Conservation (phyloP, 1,140 invertebrate species). For the Drosophila obscura region DNA sequence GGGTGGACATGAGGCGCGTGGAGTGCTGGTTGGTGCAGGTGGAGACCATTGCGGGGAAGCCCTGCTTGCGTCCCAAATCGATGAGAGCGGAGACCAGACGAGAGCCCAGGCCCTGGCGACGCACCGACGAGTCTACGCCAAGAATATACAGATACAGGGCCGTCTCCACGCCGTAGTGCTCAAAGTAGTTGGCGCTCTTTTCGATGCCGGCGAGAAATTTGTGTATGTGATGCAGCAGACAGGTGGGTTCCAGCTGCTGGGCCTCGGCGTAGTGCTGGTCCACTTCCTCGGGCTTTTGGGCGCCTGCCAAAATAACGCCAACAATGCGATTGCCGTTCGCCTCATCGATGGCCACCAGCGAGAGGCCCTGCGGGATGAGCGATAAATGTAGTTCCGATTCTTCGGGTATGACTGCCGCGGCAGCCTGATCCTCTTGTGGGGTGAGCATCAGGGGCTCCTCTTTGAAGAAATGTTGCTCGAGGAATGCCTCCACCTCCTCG, state of each 20-base stretch:
- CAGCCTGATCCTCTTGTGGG: constrained; percentile 33
- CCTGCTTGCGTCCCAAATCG: constrained; percentile 39
- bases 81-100: constrained; percentile 50
- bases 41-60: constrained; percentile 35
- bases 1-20: constrained; percentile 31
- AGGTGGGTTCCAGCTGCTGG: constrained; percentile 12
- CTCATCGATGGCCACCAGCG: constrained; percentile 53
- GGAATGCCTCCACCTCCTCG: constrained; percentile 39
- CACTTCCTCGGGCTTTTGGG: constrained; percentile 40
- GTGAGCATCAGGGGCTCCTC: constrained; percentile 59
- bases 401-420: constrained; percentile 3
- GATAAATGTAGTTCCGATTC: constrained; percentile 29
- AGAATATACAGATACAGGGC: constrained; percentile 58
- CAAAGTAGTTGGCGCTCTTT: constrained; percentile 46
- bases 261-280: constrained; percentile 44
- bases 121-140: constrained; percentile 39
- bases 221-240: constrained; percentile 51
- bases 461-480: constrained; percentile 51
- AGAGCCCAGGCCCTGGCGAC: constrained; percentile 48
- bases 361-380: constrained; percentile 44
- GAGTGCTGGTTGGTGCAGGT: constrained; percentile 60
- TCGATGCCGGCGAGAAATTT: constrained; percentile 51
- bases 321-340: constrained; percentile 41
- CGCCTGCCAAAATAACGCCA: constrained; percentile 38
- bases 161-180: constrained; percentile 31